Evolutionary conservation across 2,797 vertebrate genomes (phyloP).

Genomic region (Australoheros facetus): DNA sequence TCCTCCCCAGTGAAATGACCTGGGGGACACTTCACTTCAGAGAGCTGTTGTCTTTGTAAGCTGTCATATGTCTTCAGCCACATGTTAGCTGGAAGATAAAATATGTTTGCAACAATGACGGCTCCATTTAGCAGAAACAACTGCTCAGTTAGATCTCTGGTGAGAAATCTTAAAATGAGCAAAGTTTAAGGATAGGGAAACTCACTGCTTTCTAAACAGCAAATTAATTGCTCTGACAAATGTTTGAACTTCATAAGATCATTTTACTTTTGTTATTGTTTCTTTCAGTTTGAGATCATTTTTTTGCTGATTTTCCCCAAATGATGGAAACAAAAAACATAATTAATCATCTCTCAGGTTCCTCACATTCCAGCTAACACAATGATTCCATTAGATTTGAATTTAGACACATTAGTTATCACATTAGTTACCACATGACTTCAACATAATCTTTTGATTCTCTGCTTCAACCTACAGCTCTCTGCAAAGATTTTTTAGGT

Average conservation of each 20-base stretch:
- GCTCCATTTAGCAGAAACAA: constrained; percentile 21
- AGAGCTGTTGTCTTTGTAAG: constrained; percentile 42
- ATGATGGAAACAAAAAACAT: constrained; percentile 21
- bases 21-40: constrained; percentile 40
- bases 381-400: constrained; percentile 33
- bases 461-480: background rate
- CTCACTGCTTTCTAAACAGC: background rate
- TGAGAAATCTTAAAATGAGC: background rate
- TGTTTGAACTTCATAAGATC: constrained; percentile 10
- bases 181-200: constrained; percentile 6
- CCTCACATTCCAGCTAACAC: constrained; percentile 38
- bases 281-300: constrained; percentile 30
- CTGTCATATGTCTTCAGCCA: constrained; percentile 30
- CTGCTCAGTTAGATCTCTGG: constrained; percentile 11
- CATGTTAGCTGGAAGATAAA: constrained; percentile 26
- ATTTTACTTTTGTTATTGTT: constrained; percentile 18
- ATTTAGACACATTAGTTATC: constrained; percentile 4
- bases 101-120: constrained; percentile 11
- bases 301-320: background rate
- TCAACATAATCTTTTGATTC: constrained; percentile 2
- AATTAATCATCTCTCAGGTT: constrained; percentile 31
- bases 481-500: background rate
- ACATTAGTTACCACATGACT: constrained; percentile 11
- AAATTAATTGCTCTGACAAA: constrained; percentile 18
- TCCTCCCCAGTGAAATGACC: constrained; percentile 39